Conservation (phyloP, 2,888 invertebrate genomes). For the Aphidius colemani region DNA sequence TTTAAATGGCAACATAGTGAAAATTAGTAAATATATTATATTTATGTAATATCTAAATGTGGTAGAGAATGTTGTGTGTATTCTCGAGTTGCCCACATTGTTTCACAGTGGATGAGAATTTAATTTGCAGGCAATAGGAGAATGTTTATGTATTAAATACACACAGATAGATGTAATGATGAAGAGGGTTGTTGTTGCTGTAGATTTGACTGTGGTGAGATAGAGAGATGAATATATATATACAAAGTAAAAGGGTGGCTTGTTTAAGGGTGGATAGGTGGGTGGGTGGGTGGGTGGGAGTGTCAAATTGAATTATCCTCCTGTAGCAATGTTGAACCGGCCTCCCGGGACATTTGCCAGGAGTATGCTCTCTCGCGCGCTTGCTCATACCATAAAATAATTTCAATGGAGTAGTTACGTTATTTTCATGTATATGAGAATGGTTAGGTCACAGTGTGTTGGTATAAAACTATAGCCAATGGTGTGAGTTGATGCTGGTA, state of each 20-base stretch:
- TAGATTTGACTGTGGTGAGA: conserved; percentile 15
- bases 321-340: conserved; percentile 37
- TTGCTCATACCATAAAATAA: conserved; percentile 26
- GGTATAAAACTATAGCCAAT: not conserved
- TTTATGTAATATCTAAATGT: not conserved
- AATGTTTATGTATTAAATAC: not conserved
- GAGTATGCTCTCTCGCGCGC: conserved; percentile 40
- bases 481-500: not conserved
- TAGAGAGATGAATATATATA: conserved; percentile 26
- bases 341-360: conserved; percentile 52
- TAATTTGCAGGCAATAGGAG: conserved; percentile 55
- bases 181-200: conserved; percentile 20
- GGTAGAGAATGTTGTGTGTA: conserved; percentile 9
- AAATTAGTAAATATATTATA: conserved; percentile 12
- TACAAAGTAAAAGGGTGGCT: conserved; percentile 42
- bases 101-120: conserved; percentile 60
- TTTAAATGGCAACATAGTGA: not conserved
- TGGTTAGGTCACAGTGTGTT: not conserved
- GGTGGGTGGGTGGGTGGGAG: conserved; percentile 51
- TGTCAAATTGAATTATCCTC: conserved; percentile 60
- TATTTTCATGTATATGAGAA: conserved; percentile 14
- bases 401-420: conserved; percentile 5
- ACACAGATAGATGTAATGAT: conserved; percentile 22
- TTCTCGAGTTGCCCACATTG: conserved; percentile 48
- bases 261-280: conserved; percentile 55